These are phyloP conservation scores for Galago senegalensis DNA, from an alignment of 2,797 vertebrate genomes.

Conservation along the genomic window DNA sequence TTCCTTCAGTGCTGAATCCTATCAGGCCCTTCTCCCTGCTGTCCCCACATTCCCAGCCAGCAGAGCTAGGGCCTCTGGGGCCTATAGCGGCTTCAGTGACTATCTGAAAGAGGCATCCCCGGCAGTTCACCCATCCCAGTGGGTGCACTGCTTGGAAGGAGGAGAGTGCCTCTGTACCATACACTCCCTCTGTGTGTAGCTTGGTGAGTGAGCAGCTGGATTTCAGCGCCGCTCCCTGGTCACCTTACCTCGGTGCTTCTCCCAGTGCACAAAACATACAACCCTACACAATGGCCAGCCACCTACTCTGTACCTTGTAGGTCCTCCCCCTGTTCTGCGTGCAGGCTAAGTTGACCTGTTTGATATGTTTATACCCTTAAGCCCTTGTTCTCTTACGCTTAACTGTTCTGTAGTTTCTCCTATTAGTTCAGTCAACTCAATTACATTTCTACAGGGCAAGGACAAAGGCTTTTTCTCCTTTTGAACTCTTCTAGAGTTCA, in stretches of 20 bases:
- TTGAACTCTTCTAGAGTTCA: background rate
- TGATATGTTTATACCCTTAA: background rate
- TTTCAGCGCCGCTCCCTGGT: background rate
- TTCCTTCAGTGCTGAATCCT: background rate
- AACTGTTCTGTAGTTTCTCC: background rate
- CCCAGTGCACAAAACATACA: background rate
- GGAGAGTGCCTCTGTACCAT: background rate
- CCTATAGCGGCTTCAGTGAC: background rate
- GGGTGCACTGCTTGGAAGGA: background rate
- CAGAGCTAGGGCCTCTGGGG: background rate
- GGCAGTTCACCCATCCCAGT: background rate
- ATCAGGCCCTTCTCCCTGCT: background rate
- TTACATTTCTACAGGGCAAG: background rate
- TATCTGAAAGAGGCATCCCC: background rate
- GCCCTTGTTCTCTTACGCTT: background rate
- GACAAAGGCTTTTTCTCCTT: background rate
- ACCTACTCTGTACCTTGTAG: background rate
- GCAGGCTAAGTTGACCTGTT: background rate
- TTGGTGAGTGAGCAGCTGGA: background rate
- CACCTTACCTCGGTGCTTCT: slow-evolving; percentile 22
- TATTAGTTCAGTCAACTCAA: background rate
- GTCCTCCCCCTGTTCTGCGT: background rate
- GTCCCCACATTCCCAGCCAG: background rate
- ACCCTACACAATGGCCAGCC: background rate
- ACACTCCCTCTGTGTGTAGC: background rate